Percentiles rank a stretch among this genome's conserved stretches.
These are phyloP conservation scores for Scaptomyza caliginosa DNA, from an alignment of 2,888 invertebrate species.

Conservation along the genomic window DNA sequence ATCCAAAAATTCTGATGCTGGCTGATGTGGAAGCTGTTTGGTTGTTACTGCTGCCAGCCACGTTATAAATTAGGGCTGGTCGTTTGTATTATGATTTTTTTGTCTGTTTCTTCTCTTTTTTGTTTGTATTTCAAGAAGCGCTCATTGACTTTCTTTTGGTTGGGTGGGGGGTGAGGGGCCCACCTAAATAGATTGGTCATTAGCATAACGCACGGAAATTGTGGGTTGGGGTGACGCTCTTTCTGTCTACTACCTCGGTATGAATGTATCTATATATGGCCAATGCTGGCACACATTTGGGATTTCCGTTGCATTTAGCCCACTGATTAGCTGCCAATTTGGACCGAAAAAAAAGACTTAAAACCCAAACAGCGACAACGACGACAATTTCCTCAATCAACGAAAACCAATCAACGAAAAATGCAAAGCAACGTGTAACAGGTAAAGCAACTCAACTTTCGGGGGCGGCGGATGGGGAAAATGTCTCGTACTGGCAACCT, in stretches of 20 bases:
- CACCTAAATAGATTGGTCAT: slow-evolving; percentile 53
- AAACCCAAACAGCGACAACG: slow-evolving; percentile 36
- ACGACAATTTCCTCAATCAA: slow-evolving; percentile 76
- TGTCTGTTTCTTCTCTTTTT: not conserved
- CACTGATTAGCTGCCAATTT: slow-evolving; percentile 73
- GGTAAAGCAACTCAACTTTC: slow-evolving; percentile 27
- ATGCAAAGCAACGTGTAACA: slow-evolving; percentile 23
- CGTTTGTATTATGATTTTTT: slow-evolving; percentile 24
- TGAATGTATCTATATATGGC: slow-evolving; percentile 17
- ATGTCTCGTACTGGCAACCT: slow-evolving; percentile 5
- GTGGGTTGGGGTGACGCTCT: slow-evolving; percentile 39
- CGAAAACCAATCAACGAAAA: slow-evolving; percentile 52
- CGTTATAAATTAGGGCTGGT: slow-evolving; percentile 58
- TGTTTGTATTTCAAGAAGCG: not conserved
- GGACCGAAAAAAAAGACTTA: slow-evolving; percentile 39
- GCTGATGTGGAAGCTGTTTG: slow-evolving; percentile 29
- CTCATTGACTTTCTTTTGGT: slow-evolving; percentile 53
- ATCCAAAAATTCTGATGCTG: slow-evolving; percentile 4
- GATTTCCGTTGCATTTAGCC: slow-evolving; percentile 72
- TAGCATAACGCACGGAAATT: slow-evolving; percentile 72
- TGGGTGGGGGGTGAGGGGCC: slow-evolving; percentile 13
- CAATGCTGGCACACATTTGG: slow-evolving; percentile 36
- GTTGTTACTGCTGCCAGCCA: slow-evolving; percentile 26
- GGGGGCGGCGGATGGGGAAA: slow-evolving; percentile 38
- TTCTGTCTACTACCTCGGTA: not conserved